Conservation (phyloP, 2,888 invertebrate genomes). For the Parnassius glacialis region DNA sequence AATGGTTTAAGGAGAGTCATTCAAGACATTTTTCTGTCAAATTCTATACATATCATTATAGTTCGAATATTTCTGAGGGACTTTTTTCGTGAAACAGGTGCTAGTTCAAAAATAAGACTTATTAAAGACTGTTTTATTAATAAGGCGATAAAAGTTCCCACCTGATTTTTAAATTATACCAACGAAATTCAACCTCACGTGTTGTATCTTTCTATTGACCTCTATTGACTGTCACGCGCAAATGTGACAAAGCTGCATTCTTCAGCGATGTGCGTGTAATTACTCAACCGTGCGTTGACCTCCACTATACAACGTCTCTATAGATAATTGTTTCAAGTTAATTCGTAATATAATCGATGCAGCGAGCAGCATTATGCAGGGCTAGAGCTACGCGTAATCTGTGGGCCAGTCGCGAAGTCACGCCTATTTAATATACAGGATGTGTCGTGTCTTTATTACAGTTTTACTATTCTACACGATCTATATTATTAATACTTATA, state of each 20-base stretch:
- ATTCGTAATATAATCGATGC: conserved; percentile 59
- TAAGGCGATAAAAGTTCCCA: too few species aligned
- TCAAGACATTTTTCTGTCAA: too few species aligned
- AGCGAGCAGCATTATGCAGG: conserved; percentile 46
- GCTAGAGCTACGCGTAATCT: conserved; percentile 58
- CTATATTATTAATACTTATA: too few species aligned
- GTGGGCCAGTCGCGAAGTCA: conserved; percentile 63
- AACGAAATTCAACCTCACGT: background rate
- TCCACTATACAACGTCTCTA: conserved; percentile 20
- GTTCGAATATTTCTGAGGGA: too few species aligned
- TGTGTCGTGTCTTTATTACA: conserved; percentile 30
- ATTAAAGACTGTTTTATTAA: too few species aligned
- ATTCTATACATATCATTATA: too few species aligned
- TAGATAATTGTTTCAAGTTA: conserved; percentile 56
- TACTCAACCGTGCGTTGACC: conserved; percentile 31
- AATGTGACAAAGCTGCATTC: conserved; percentile 23
- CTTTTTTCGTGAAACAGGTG: too few species aligned
- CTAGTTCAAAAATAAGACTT: too few species aligned
- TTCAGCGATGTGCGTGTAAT: conserved; percentile 10
- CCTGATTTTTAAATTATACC: too few species aligned
- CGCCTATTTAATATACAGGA: conserved; percentile 50
- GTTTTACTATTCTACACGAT: too few species aligned
- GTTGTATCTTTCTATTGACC: background rate
- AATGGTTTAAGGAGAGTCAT: too few species aligned
- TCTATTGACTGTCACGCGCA: conserved; percentile 10